Evolutionary conservation across 2,888 invertebrate genomes (phyloP).

Genomic region (Noctua comes): DNA sequence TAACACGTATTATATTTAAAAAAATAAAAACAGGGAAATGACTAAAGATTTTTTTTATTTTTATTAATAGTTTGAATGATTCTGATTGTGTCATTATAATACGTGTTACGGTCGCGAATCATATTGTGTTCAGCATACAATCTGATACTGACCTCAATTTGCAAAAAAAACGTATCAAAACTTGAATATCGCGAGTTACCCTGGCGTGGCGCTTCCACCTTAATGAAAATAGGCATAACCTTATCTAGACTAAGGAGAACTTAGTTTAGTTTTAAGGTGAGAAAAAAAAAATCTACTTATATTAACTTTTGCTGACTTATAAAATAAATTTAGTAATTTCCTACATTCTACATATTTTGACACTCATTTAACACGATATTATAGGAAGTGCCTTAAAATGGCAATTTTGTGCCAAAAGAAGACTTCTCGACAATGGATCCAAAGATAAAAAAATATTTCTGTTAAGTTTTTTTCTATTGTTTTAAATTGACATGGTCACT

Average conservation of each 20-base stretch:
- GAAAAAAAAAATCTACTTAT: background rate
- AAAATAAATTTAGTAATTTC: background rate
- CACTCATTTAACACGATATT: conserved; percentile 52
- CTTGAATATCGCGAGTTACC: rapidly evolving
- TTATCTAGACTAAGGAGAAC: conserved; percentile 49
- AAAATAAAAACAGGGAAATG: no score
- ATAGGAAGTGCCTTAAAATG: conserved; percentile 43
- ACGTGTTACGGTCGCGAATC: no score
- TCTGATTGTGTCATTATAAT: no score
- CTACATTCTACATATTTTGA: conserved; percentile 44
- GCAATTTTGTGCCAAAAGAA: conserved; percentile 49
- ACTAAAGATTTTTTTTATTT: no score
- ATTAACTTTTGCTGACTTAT: background rate
- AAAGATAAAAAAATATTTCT: background rate
- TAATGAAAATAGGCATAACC: background rate
- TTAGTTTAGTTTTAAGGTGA: conserved; percentile 49
- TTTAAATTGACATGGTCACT: background rate
- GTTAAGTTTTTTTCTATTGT: background rate
- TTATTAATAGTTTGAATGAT: no score
- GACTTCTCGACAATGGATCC: conserved; percentile 19
- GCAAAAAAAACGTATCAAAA: no score
- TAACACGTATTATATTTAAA: no score
- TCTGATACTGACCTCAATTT: no score
- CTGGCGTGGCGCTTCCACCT: no score
- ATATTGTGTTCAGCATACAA: no score